These are phyloP conservation scores for Lampris megalopsis DNA, from an alignment of 2,113 vertebrate species.

Conservation along the genomic window DNA sequence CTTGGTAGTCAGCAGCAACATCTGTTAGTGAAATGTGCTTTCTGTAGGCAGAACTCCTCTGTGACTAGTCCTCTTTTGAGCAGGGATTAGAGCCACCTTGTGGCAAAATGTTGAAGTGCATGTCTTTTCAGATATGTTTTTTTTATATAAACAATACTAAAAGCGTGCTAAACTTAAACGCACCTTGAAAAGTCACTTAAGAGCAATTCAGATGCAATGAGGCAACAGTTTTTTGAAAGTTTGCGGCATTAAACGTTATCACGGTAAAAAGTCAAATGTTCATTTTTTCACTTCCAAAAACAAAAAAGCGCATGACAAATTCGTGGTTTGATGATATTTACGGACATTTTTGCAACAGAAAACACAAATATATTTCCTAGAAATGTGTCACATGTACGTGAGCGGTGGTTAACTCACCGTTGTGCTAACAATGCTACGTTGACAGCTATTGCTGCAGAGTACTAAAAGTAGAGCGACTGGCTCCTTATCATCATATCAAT, in stretches of 20 bases:
- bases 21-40: conserved; percentile 70
- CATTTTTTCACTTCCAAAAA: conserved; percentile 70
- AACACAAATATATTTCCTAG: too few species aligned
- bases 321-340: too few species aligned
- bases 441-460: not conserved
- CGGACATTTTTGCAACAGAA: too few species aligned
- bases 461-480: not conserved
- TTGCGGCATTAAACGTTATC: conserved; percentile 26
- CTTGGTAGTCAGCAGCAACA: conserved; percentile 69
- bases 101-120: conserved; percentile 53
- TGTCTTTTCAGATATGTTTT: conserved; percentile 3
- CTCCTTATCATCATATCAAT: too few species aligned
- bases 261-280: conserved; percentile 58
- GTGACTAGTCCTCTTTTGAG: not conserved
- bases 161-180: conserved; percentile 43
- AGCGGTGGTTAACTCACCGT: not conserved
- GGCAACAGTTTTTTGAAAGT: conserved; percentile 29
- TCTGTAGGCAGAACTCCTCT: conserved; percentile 44
- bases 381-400: not conserved
- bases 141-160: conserved; percentile 28
- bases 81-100: conserved; percentile 66
- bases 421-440: not conserved
- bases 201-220: conserved; percentile 20
- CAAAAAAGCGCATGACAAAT: conserved; percentile 46
- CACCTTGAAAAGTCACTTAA: conserved; percentile 15